These are phyloP conservation scores for Sebastiscus albofasciatus DNA, from an alignment of 2,797 vertebrate genomes.

Conservation along the genomic window DNA sequence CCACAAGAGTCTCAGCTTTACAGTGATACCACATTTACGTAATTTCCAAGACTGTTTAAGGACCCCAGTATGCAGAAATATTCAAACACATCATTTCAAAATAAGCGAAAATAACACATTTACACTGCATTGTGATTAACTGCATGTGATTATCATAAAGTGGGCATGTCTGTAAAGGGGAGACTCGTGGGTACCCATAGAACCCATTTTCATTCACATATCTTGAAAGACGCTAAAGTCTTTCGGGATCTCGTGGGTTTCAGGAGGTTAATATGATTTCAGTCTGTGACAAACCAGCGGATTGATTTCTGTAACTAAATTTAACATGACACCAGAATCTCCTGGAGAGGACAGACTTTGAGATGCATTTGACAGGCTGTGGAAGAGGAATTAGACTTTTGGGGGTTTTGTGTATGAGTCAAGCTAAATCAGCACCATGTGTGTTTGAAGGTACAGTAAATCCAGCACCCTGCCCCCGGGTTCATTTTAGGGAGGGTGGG, in stretches of 20 bases:
- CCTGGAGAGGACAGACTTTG: neutral
- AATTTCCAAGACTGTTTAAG: too few relatives aligned
- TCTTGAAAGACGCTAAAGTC: too few relatives aligned
- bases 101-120: too few relatives aligned
- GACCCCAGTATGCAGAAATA: too few relatives aligned
- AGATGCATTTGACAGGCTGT: conserved; percentile 8
- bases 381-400: conserved; percentile 13
- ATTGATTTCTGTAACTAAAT: neutral
- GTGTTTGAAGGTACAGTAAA: conserved; percentile 69
- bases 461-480: conserved; percentile 29
- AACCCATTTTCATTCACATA: too few relatives aligned
- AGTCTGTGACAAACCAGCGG: neutral
- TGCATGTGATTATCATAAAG: too few relatives aligned
- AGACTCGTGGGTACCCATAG: too few relatives aligned
- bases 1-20: too few relatives aligned
- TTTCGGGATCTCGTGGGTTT: too few relatives aligned
- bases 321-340: neutral
- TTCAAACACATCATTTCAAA: too few relatives aligned
- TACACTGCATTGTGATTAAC: rapidly evolving
- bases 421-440: conserved; percentile 53
- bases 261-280: neutral
- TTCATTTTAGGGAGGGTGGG: conserved; percentile 4
- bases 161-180: too few relatives aligned
- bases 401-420: conserved; percentile 7
- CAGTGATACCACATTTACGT: too few relatives aligned